A percentile compares a stretch with the other conserved stretches of the same genome.
These are phyloP conservation scores for Benthosema pterotum DNA, from an alignment of 2,797 vertebrate species.

Conservation along the genomic window DNA sequence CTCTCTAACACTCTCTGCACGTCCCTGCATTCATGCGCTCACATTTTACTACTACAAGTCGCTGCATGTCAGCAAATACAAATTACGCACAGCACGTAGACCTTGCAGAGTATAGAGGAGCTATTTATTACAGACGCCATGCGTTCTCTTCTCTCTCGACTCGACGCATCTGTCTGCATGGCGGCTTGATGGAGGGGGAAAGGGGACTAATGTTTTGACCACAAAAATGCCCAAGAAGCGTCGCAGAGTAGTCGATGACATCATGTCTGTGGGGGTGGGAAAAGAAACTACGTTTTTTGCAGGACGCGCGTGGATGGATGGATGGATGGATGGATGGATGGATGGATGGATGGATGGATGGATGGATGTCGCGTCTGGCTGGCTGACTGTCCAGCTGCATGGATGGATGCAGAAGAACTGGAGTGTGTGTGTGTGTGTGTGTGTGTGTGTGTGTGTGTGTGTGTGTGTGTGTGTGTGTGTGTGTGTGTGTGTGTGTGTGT, in stretches of 20 bases:
- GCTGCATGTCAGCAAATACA: conserved; percentile 41
- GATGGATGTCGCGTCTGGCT: conserved; percentile 75
- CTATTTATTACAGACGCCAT: background rate
- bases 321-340: too few species aligned
- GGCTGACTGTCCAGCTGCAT: too few species aligned
- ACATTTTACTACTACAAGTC: conserved; percentile 46
- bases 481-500: background rate
- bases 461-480: background rate
- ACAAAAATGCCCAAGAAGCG: conserved; percentile 36
- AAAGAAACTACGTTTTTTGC: too few species aligned
- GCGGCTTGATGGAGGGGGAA: too few species aligned
- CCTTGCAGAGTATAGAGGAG: conserved; percentile 21
- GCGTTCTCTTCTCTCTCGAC: background rate
- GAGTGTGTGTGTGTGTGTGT: conserved; percentile 39
- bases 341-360: too few species aligned
- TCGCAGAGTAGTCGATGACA: conserved; percentile 72
- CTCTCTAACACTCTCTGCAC: too few species aligned
- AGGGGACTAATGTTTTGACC: conserved; percentile 22
- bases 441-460: too few species aligned
- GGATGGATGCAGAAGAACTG: conserved; percentile 66
- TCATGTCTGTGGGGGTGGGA: conserved; percentile 68
- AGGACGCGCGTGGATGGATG: conserved; percentile 65
- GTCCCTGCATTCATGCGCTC: conserved; percentile 20
- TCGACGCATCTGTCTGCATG: conserved; percentile 14
- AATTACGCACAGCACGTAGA: conserved; percentile 54